These are phyloP conservation scores for Aproaerema taeniolella DNA, from an alignment of 2,888 invertebrate species.

Conservation along the genomic window DNA sequence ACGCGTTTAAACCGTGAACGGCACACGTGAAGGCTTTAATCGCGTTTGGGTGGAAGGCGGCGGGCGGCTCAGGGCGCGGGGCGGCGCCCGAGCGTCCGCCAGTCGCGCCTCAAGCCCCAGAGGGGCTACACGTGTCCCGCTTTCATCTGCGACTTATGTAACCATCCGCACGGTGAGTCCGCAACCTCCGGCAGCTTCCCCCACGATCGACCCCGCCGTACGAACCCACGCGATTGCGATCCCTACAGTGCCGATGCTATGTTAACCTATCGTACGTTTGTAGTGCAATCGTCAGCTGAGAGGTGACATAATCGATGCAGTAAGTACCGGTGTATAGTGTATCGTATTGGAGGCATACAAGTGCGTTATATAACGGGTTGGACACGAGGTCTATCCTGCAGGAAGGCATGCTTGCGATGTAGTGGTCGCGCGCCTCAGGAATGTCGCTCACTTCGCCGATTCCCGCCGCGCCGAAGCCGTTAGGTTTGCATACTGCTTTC, in stretches of 20 bases:
- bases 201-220: constrained; percentile 50
- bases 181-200: constrained; percentile 64
- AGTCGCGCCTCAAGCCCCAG: constrained; percentile 70
- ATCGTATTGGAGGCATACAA: constrained; percentile 50
- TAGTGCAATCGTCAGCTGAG: constrained; percentile 64
- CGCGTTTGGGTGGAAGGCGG: constrained; percentile 56
- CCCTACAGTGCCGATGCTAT: constrained; percentile 33
- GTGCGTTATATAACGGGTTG: constrained; percentile 66
- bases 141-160: constrained; percentile 68
- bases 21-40: constrained; percentile 67
- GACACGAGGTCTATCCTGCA: constrained; percentile 11
- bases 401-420: constrained; percentile 9
- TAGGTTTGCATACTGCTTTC: constrained; percentile 4
- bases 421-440: constrained; percentile 1
- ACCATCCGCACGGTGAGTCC: constrained; percentile 72
- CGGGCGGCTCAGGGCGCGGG: constrained; percentile 59
- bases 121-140: constrained; percentile 68
- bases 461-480: constrained; percentile 1
- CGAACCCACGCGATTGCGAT: constrained; percentile 29
- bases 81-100: constrained; percentile 59
- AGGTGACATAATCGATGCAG: constrained; percentile 73
- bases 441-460: constrained; percentile 6
- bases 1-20: constrained; percentile 31
- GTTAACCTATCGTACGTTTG: constrained; percentile 28
- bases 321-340: constrained; percentile 64